Base-by-base conservation (phyloP, 2,888 invertebrate species). In the Agapetus fuscipes region DNA sequence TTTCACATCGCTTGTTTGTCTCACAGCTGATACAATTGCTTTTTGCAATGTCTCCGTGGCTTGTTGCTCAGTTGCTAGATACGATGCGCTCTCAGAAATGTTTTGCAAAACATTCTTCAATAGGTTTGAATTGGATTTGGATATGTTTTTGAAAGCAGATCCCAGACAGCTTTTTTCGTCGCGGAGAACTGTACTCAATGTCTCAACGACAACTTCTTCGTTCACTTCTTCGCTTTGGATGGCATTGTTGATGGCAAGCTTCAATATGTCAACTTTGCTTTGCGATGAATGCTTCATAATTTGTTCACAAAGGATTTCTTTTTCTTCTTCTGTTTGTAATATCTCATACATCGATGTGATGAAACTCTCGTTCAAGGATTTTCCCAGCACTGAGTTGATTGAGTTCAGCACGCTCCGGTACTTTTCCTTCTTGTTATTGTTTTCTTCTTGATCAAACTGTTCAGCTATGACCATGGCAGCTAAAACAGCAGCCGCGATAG, bases 1-100 rank as follows among this genome's bases (percentile, higher is more conserved):
- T 31, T 69, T 68, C 48, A 72, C 65, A 36, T 73, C 72, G 53
- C 79, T 77, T 2, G 71, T 67, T 52, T 76, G 74, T 53, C 76
- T 72, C 1, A 81, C 73, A 1, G 80, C 76, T 30, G 72, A 61
- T 0, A 79, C 75, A 10, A 84, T 80, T 3, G 79, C 77, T 52
- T 74, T 75, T 54, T 80, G 78, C 13, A 84, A 62, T 1, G 73
- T 70, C 52, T 79, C 77, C 1, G 72, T 68, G 1, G 80, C 80
- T 52, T 77, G 76, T 39, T 72, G 69, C 47, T 83, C 81, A 3
- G 74, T 75, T 52, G 67, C 71, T 0, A 78, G 66, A 15, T 67
- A 66, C 1, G 71, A 71, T 6, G 75, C 71, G n/a, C 76, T 72
- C 31, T 73, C 65, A 10, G 76, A 74, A 27, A 82, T 73, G 44